Conservation (phyloP, 2,797 vertebrate species). For the Girardinus metallicus region DNA sequence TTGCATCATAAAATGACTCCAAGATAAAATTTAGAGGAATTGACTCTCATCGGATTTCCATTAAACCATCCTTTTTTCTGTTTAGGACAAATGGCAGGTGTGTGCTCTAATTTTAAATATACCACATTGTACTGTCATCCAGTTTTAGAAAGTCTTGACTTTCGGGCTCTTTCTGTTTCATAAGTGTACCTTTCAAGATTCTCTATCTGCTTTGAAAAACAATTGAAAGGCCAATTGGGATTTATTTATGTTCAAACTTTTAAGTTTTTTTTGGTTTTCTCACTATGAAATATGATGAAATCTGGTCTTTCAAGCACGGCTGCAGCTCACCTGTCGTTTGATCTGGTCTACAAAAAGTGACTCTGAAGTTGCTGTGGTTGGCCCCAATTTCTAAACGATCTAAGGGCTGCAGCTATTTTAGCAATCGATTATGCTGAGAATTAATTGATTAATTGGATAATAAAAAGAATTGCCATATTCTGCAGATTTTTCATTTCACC, state of each 20-base stretch:
- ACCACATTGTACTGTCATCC: not conserved
- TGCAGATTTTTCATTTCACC: too few relatives aligned
- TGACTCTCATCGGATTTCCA: not conserved
- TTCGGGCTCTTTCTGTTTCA: not conserved
- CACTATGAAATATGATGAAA: not conserved
- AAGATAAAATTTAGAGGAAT: not conserved
- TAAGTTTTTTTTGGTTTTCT: not conserved
- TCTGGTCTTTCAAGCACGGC: not conserved
- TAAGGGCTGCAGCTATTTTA: too few relatives aligned
- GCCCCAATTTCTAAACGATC: not conserved
- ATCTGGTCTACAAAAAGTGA: not conserved
- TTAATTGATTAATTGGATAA: too few relatives aligned
- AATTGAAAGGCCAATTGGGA: not conserved
- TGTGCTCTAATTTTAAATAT: not conserved
- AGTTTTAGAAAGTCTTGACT: not conserved
- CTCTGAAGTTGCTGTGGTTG: not conserved
- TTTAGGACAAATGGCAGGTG: not conserved
- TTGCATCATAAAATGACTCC: not conserved
- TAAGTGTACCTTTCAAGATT: not conserved
- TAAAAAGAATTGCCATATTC: too few relatives aligned
- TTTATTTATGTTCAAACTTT: conserved; percentile 1
- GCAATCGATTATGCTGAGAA: too few relatives aligned
- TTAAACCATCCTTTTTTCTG: not conserved
- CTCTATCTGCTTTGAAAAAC: not conserved
- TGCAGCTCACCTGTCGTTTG: not conserved